These are phyloP conservation scores for Drosophila ezoana DNA, from an alignment of 2,888 invertebrate genomes.

Conservation along the genomic window DNA sequence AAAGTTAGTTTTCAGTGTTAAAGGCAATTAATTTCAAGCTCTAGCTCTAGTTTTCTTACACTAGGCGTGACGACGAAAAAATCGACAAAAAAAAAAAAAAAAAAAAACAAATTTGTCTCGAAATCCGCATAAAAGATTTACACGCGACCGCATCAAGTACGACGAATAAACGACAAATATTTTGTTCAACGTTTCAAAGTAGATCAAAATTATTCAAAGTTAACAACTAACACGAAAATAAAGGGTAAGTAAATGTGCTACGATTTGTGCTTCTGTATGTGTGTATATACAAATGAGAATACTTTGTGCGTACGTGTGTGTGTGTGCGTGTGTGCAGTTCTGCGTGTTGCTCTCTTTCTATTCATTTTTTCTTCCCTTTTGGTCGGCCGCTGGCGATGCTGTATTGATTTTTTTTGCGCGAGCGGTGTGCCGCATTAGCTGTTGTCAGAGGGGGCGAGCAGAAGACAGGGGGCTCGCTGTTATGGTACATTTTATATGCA, in stretches of 20 bases:
- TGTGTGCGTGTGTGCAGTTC: slow-evolving; percentile 33
- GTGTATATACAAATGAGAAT: slow-evolving; percentile 29
- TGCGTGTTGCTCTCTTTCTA: slow-evolving; percentile 56
- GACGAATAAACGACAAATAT: slow-evolving; percentile 27
- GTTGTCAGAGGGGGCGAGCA: background rate
- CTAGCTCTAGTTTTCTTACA: slow-evolving; percentile 63
- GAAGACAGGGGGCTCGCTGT: slow-evolving; percentile 22
- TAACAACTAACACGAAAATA: slow-evolving; percentile 64
- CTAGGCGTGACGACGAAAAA: slow-evolving; percentile 66
- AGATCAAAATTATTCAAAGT: slow-evolving; percentile 60
- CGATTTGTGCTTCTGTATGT: slow-evolving; percentile 35
- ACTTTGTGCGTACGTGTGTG: slow-evolving; percentile 19
- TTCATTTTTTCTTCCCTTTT: slow-evolving; percentile 62
- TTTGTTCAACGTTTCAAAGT: slow-evolving; percentile 47
- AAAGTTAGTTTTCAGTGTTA: slow-evolving; percentile 71
- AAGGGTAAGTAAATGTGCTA: slow-evolving; percentile 66
- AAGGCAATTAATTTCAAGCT: slow-evolving; percentile 58
- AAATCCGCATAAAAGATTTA: slow-evolving; percentile 50
- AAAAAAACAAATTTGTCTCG: slow-evolving; percentile 50
- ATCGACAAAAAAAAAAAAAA: slow-evolving; percentile 49
- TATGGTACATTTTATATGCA: slow-evolving; percentile 53
- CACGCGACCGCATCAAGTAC: slow-evolving; percentile 37
- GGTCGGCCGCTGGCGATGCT: slow-evolving; percentile 63
- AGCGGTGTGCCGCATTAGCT: slow-evolving; percentile 42
- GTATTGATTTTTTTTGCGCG: slow-evolving; percentile 74